Evolutionary conservation across 2,797 vertebrate genomes (phyloP).

Genomic region (Cottoperca gobio): DNA sequence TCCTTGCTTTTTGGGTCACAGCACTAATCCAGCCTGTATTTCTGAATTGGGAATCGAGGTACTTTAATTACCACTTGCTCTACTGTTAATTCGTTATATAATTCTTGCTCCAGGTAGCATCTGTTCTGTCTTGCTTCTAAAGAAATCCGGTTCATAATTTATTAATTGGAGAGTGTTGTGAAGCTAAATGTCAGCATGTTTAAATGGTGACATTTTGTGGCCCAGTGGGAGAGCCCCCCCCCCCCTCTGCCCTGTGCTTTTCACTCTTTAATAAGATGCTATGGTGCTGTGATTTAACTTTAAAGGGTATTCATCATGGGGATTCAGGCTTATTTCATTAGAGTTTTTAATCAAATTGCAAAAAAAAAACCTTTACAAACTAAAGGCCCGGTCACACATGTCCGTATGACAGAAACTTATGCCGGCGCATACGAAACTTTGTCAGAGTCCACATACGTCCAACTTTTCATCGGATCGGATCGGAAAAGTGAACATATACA

Average conservation of each 20-base stretch:
- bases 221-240: constrained; percentile 54
- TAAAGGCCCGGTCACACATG: too few species aligned
- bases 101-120: constrained; percentile 32
- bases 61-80: constrained; percentile 30
- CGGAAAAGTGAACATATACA: too few species aligned
- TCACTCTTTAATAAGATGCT: constrained; percentile 64
- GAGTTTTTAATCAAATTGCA: constrained; percentile 21
- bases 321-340: constrained; percentile 23
- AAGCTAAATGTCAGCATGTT: constrained; percentile 73
- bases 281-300: constrained; percentile 27
- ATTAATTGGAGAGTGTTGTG: constrained; percentile 59
- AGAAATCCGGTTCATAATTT: constrained; percentile 57
- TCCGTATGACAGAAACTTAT: too few species aligned
- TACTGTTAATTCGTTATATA: constrained; percentile 10
- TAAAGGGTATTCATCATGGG: constrained; percentile 19
- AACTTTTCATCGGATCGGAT: too few species aligned
- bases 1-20: background rate
- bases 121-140: constrained; percentile 8
- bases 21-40: background rate
- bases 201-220: constrained; percentile 69
- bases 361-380: constrained; percentile 8
- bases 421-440: too few species aligned
- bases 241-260: constrained; percentile 39
- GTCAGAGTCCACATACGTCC: too few species aligned
- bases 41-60: constrained; percentile 4